Conservation (phyloP, 1,140 invertebrate genomes). For the Drosophila kepulauana region DNA sequence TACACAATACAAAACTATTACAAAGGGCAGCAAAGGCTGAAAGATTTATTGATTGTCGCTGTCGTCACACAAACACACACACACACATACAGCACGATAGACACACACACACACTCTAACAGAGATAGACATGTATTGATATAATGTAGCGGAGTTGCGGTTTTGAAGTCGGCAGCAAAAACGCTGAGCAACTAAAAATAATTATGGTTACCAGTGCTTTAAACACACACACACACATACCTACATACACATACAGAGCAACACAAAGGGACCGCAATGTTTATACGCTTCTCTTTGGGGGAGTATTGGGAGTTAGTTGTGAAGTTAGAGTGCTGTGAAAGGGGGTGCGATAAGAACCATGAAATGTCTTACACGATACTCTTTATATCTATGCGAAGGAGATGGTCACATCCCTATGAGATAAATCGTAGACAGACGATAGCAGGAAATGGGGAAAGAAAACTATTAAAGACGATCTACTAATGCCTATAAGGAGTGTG, state of each 20-base stretch:
- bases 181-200: conserved; percentile 82
- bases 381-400: conserved; percentile 13
- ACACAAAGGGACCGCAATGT: conserved; percentile 51
- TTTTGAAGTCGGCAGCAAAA: conserved; percentile 80
- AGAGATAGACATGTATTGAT: conserved; percentile 26
- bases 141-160: conserved; percentile 77
- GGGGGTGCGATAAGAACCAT: conserved; percentile 30
- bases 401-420: conserved; percentile 3
- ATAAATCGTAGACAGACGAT: conserved; percentile 1
- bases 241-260: conserved; percentile 18
- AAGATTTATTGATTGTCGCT: conserved; percentile 80
- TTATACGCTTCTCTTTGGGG: conserved; percentile 40
- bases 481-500: neutral
- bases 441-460: neutral
- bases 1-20: conserved; percentile 66
- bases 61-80: conserved; percentile 55
- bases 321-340: conserved; percentile 34
- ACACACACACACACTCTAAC: conserved; percentile 11
- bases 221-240: conserved; percentile 47
- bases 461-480: neutral
- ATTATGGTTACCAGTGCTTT: conserved; percentile 65
- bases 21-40: conserved; percentile 65
- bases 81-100: conserved; percentile 6
- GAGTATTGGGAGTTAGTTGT: conserved; percentile 41
- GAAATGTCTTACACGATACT: conserved; percentile 20